Conservation (phyloP, 2,113 vertebrate genomes). For the Castor canadensis region DNA sequence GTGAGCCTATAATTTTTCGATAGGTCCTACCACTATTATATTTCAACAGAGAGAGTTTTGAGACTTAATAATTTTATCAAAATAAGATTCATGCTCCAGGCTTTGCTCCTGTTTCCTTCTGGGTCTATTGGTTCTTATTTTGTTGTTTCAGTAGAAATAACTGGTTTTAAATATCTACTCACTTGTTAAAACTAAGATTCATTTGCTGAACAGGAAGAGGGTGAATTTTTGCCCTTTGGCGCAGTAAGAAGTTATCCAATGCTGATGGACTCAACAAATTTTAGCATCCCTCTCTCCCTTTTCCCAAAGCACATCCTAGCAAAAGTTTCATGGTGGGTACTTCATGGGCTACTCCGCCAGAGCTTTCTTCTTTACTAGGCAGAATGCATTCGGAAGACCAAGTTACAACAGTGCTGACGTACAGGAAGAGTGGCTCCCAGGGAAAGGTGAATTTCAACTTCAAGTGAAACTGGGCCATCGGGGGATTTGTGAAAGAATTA, state of each 20-base stretch:
- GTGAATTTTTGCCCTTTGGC: background rate
- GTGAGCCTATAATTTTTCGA: background rate
- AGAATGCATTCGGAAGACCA: constrained; percentile 4
- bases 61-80: background rate
- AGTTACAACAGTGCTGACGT: background rate
- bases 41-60: background rate
- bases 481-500: background rate
- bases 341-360: background rate
- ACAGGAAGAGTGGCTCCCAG: background rate
- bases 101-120: background rate
- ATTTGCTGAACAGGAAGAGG: background rate
- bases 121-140: background rate
- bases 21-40: background rate
- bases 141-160: background rate
- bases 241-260: background rate
- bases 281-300: background rate
- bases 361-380: constrained; percentile 1
- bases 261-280: background rate
- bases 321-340: background rate
- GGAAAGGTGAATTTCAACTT: background rate
- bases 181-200: background rate
- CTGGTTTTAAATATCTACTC: background rate
- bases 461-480: background rate
- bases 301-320: background rate
- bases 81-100: background rate